These are phyloP conservation scores for Nomada lathburiana DNA, from an alignment of 2,888 invertebrate genomes.

Conservation along the genomic window DNA sequence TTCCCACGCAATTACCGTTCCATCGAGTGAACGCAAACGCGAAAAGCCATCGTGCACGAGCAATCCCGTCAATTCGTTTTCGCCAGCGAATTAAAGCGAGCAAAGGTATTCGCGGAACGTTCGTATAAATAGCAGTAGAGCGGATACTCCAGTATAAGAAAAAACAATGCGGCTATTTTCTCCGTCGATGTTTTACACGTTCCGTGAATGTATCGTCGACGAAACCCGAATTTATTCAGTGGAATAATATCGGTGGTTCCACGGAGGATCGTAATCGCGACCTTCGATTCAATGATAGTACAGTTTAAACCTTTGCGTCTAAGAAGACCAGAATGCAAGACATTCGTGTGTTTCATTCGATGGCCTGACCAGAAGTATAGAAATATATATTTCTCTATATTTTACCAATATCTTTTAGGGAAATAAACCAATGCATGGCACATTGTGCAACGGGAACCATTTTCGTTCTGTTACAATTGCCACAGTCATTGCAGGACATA, in stretches of 20 bases:
- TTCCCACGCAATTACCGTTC: no score
- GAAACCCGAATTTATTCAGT: slow-evolving; percentile 50
- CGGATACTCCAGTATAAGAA: slow-evolving; percentile 3
- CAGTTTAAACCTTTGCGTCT: no score
- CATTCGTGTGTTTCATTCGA: no score
- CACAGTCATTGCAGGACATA: no score
- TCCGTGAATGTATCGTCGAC: slow-evolving; percentile 36
- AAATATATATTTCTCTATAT: neutral
- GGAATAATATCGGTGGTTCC: slow-evolving; percentile 52
- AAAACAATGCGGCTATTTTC: slow-evolving; percentile 27
- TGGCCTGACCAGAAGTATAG: neutral
- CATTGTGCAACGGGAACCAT: no score
- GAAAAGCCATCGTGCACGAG: no score
- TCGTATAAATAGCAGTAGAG: neutral
- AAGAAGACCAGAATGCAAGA: neutral
- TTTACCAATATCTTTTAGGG: no score
- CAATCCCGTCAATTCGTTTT: neutral
- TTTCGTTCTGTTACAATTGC: no score
- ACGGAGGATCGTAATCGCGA: slow-evolving; percentile 44
- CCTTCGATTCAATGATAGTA: slow-evolving; percentile 4
- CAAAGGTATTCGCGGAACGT: neutral
- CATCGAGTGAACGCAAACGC: no score
- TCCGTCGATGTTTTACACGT: slow-evolving; percentile 32
- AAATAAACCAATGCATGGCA: no score
- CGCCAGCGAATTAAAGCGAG: neutral